phyloP scores from a whole-genome alignment of 2,113 vertebrate genomes.

The Megaptera novaeangliae region DNA sequence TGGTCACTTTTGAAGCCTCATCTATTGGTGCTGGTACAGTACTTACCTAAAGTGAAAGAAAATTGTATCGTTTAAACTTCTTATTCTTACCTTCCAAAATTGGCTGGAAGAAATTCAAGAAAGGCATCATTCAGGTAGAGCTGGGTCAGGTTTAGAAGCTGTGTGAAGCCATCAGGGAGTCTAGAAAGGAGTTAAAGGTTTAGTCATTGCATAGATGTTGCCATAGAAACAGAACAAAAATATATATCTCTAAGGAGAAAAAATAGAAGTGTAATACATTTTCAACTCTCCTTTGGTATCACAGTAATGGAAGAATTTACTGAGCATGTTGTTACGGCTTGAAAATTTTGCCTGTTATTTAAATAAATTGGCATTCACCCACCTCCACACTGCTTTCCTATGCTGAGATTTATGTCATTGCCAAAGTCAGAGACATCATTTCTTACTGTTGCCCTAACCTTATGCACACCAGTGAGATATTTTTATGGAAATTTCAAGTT shows the following conservation, averaged over 20 bases:
- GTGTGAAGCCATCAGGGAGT: slow-evolving; percentile 98
- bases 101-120: slow-evolving; percentile 97
- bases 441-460: neutral
- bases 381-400: neutral
- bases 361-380: slow-evolving; percentile 46
- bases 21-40: neutral
- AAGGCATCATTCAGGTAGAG: slow-evolving; percentile 99
- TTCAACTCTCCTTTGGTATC: slow-evolving; percentile 48
- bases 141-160: slow-evolving; percentile 98
- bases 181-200: slow-evolving; percentile 81
- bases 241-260: slow-evolving; percentile 64
- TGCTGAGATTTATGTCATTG: neutral
- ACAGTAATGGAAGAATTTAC: slow-evolving; percentile 56
- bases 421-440: neutral
- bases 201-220: slow-evolving; percentile 66
- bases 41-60: neutral
- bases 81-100: slow-evolving; percentile 96
- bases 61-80: slow-evolving; percentile 46
- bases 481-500: neutral
- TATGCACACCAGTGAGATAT: neutral
- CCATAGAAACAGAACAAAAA: slow-evolving; percentile 75
- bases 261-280: slow-evolving; percentile 64
- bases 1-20: neutral
- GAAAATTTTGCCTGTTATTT: slow-evolving; percentile 47
- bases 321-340: slow-evolving; percentile 36